Evolutionary conservation across 2,113 vertebrate genomes (phyloP).

Genomic region (Rallus limicola): DNA sequence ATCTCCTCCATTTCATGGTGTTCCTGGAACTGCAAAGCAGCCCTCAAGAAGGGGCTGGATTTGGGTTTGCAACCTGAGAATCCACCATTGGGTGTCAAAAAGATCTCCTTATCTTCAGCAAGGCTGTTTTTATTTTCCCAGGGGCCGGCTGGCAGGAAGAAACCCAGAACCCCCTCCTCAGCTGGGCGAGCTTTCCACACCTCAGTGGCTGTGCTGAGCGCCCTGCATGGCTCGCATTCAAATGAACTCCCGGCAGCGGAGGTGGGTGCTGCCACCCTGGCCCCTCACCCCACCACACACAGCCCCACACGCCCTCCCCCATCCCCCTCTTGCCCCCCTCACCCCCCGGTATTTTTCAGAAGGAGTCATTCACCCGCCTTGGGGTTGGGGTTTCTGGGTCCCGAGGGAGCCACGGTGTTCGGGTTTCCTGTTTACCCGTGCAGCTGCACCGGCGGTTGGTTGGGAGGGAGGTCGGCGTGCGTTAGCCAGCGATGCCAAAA

Average conservation of each 20-base stretch:
- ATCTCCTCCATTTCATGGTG: background rate
- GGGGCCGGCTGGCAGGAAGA: background rate
- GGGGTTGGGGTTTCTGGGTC: background rate
- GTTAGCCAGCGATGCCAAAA: background rate
- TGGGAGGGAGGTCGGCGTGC: background rate
- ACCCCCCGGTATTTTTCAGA: background rate
- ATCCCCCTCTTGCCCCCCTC: no score
- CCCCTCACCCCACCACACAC: background rate
- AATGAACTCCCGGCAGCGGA: background rate
- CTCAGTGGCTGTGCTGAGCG: conserved; percentile 29
- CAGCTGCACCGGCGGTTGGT: conserved; percentile 46
- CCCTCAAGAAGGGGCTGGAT: rapidly evolving
- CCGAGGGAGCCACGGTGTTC: background rate
- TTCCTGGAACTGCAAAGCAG: rapidly evolving
- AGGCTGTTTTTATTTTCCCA: background rate
- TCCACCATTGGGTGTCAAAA: background rate
- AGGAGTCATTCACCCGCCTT: background rate
- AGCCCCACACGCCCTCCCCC: background rate
- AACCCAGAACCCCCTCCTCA: background rate
- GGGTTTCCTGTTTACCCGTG: conserved; percentile 77
- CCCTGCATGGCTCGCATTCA: conserved; percentile 54
- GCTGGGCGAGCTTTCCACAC: conserved; percentile 30
- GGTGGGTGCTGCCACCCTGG: background rate
- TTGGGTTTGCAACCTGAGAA: background rate
- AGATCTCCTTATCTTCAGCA: background rate